Evolutionary conservation across 2,888 invertebrate species (phyloP), one percentile per base, ranked within the genome.

Genomic region (Cryptophagus acutangulus): DNA sequence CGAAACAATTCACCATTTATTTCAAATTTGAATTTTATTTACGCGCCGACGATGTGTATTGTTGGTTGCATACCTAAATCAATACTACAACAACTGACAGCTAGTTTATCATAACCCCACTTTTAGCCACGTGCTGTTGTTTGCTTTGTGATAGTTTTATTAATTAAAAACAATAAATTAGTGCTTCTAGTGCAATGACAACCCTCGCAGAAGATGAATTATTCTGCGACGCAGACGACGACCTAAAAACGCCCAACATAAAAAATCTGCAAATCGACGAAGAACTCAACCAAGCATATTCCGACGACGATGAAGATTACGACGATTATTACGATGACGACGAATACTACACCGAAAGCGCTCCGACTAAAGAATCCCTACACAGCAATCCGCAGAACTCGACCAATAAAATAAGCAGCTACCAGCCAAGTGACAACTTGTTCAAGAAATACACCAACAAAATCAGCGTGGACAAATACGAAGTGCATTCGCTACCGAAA

Each of bases 391-490:
- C 53, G 18, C 58, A 66, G 38, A 62, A 62, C 38, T 40, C 45
- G 4, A 54, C 61, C 1, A 64, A 58, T 28, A 61, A 56, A 46
- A 17, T 52, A 1, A 49, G 39, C 25, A 52, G 45, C 41, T 89
- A 76, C 59, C 91, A 92, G 63, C 89, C 91, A 0, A 75, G 76
- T 17, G 88, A 90, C 43, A 91, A 92, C 57, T 61, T 89, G 0
- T 80, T 88, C 45, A 81, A 82, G 46, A 87, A 83, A 59, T 91
- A 81, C 62, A 72, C 82, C 0, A 79, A 86, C 49, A 89, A 84
- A 71, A 87, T 93, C 16, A 90, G 87, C 69, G 78, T 91, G 0
- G 88, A 89, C 44, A 82, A 81, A 61, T 91, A 89, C 63, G 84
- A 84, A 61, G 76, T 76, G 1, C 81, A 82, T 1, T 55, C 62